Evolutionary conservation across 2,888 invertebrate species (phyloP).

Genomic region (Cosmorhoe ocellata): DNA sequence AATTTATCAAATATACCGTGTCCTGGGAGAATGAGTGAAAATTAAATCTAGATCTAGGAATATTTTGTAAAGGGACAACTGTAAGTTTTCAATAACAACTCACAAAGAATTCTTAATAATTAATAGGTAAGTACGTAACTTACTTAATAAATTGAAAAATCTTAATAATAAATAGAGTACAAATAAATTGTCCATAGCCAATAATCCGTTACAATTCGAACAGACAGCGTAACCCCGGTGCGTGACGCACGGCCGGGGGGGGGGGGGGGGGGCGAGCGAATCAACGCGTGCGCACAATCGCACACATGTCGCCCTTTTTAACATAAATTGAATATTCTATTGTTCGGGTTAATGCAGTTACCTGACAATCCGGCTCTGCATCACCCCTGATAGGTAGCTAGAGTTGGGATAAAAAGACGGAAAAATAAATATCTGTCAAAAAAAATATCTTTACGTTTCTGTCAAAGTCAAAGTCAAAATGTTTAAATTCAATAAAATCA

Average conservation of each 20-base stretch:
- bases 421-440: background rate
- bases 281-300: slow-evolving; percentile 63
- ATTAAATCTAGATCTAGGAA: too few relatives aligned
- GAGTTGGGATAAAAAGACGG: slow-evolving; percentile 8
- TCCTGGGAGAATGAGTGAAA: too few relatives aligned
- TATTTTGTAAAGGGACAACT: too few relatives aligned
- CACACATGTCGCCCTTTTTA: slow-evolving; percentile 63
- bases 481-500: too few relatives aligned
- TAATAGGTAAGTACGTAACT: too few relatives aligned
- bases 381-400: slow-evolving; percentile 28
- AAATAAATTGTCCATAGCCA: slow-evolving; percentile 16
- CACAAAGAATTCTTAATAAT: too few relatives aligned
- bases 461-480: too few relatives aligned
- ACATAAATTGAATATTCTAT: slow-evolving; percentile 71
- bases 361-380: slow-evolving; percentile 47
- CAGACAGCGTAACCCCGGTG: slow-evolving; percentile 48
- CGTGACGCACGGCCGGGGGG: slow-evolving; percentile 13
- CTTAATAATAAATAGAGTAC: background rate
- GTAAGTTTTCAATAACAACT: too few relatives aligned
- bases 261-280: slow-evolving; percentile 35
- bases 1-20: too few relatives aligned
- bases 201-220: slow-evolving; percentile 58
- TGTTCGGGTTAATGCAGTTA: slow-evolving; percentile 74
- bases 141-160: too few relatives aligned
- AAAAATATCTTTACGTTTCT: too few relatives aligned